phyloP scores from a whole-genome alignment of 1,140 invertebrate genomes.

The Portunus trituberculatus region DNA sequence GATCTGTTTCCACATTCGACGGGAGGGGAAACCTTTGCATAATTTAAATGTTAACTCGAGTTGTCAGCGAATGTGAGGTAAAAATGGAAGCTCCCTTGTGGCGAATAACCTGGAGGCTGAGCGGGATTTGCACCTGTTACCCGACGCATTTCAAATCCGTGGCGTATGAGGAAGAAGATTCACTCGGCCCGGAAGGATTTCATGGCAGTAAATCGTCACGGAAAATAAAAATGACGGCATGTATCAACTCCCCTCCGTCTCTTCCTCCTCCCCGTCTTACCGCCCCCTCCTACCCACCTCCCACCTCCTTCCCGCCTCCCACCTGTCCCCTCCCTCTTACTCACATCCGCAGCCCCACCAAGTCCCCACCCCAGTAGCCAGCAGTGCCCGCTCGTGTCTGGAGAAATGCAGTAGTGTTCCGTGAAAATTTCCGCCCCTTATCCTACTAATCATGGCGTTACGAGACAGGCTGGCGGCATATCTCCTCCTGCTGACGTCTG shows the following conservation, averaged over 20 bases:
- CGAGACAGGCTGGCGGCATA: not conserved
- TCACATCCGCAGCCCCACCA: not conserved
- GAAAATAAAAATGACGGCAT: not conserved
- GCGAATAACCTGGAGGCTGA: not conserved
- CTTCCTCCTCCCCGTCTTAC: too few relatives aligned
- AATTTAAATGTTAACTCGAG: conserved; percentile 2
- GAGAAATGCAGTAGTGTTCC: not conserved
- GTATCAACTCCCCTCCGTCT: not conserved
- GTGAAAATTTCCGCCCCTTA: not conserved
- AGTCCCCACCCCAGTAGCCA: not conserved
- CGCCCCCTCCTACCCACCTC: not conserved
- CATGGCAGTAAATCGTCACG: not conserved
- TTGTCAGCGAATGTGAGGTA: not conserved
- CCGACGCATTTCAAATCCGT: not conserved
- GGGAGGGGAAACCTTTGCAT: not conserved
- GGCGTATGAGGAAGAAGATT: not conserved
- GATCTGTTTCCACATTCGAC: not conserved
- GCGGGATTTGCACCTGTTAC: not conserved
- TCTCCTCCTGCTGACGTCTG: not conserved
- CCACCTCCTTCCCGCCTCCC: not conserved
- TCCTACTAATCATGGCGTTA: not conserved
- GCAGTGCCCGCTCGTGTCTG: not conserved
- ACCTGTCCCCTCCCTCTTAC: not conserved
- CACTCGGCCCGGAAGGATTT: not conserved
- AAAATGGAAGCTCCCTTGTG: not conserved